Percentiles rank a stretch among this genome's conserved stretches.
phyloP scores from a whole-genome alignment of 2,113 vertebrate species.

The Lutjanus erythropterus region DNA sequence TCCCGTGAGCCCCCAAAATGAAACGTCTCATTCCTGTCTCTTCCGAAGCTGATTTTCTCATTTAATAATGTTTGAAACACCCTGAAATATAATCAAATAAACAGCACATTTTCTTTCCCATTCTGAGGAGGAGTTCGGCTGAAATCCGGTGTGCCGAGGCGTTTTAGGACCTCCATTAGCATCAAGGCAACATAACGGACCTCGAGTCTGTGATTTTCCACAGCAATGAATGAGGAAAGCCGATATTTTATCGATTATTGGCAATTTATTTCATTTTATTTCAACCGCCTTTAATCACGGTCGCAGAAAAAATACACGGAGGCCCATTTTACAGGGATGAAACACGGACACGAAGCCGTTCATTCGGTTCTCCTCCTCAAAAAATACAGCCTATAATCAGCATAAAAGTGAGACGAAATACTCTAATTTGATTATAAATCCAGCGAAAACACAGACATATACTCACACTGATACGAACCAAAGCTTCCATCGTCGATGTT shows the following conservation, averaged over 20 bases:
- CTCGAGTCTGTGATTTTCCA: background rate
- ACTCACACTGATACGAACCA: conserved; percentile 80
- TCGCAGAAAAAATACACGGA: background rate
- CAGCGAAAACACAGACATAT: background rate
- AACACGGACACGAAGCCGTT: conserved; percentile 2
- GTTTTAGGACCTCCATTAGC: conserved; percentile 13
- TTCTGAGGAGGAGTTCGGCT: background rate
- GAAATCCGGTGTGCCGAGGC: background rate
- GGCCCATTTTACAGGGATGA: background rate
- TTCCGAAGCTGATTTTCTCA: background rate
- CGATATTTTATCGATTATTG: background rate
- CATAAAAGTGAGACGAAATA: background rate
- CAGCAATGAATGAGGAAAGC: background rate
- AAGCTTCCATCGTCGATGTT: conserved; percentile 77
- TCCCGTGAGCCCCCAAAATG: conserved; percentile 30
- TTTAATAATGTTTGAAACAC: background rate
- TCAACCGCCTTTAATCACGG: background rate
- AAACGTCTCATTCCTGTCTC: conserved; percentile 32
- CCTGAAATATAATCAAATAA: background rate
- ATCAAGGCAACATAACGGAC: background rate
- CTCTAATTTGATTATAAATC: background rate
- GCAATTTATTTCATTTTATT: background rate
- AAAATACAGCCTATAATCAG: background rate
- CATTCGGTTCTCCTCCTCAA: background rate
- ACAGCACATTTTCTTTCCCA: background rate